phyloP scores from a whole-genome alignment of 2,888 invertebrate species.

The Apotomis capreana region DNA sequence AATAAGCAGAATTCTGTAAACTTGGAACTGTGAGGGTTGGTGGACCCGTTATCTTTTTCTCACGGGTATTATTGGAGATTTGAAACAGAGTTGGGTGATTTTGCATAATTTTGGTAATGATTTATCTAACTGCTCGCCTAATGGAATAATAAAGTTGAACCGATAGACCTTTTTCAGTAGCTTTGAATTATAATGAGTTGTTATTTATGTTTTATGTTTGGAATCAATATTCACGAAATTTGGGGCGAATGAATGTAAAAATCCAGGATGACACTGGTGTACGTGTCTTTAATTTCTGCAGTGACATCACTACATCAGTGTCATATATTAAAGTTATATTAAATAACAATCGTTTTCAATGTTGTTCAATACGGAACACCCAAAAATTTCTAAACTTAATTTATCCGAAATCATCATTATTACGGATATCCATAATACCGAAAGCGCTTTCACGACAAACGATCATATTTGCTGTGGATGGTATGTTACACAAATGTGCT shows the following conservation, averaged over 20 bases:
- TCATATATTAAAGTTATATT: too few relatives aligned
- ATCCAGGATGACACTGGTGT: background rate
- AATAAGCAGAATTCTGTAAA: constrained; percentile 23
- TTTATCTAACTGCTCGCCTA: constrained; percentile 58
- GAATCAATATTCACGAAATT: constrained; percentile 36
- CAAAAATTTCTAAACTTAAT: too few relatives aligned
- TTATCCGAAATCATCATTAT: too few relatives aligned
- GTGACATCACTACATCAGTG: background rate
- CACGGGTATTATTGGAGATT: constrained; percentile 69
- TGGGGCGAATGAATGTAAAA: constrained; percentile 14
- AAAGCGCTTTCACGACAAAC: too few relatives aligned
- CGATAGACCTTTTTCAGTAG: constrained; percentile 46
- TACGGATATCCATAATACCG: too few relatives aligned
- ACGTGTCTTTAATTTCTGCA: background rate
- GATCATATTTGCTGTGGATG: too few relatives aligned
- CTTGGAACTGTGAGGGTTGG: constrained; percentile 38
- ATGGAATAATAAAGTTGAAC: constrained; percentile 61
- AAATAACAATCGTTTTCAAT: too few relatives aligned
- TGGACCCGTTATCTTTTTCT: constrained; percentile 62
- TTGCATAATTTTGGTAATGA: constrained; percentile 66
- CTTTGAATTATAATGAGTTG: constrained; percentile 39
- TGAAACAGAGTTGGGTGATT: constrained; percentile 68
- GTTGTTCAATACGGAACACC: too few relatives aligned
- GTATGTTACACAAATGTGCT: too few relatives aligned
- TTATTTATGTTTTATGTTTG: constrained; percentile 40